Evolutionary conservation across 2,797 vertebrate species (phyloP).

Genomic region (Mergus octosetaceus): DNA sequence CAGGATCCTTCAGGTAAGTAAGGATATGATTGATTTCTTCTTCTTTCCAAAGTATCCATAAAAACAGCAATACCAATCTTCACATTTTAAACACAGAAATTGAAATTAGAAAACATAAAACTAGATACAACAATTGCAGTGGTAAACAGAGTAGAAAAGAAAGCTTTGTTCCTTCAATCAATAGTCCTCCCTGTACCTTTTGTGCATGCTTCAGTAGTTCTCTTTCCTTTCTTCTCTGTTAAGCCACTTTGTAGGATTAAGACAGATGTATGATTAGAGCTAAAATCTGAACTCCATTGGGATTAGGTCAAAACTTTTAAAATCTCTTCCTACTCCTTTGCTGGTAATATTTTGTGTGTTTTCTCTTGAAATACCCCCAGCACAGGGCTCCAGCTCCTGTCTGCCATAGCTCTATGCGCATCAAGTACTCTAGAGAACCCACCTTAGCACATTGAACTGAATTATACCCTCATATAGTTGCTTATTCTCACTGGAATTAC

Average conservation of each 20-base stretch:
- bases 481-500: constrained; percentile 34
- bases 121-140: background rate
- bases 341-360: background rate
- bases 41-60: background rate
- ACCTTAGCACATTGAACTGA: background rate
- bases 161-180: constrained; percentile 58
- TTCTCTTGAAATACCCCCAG: background rate
- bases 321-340: background rate
- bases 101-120: constrained; percentile 37
- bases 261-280: constrained; percentile 66
- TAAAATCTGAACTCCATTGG: constrained; percentile 42
- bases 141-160: constrained; percentile 56
- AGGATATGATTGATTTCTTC: background rate
- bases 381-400: background rate
- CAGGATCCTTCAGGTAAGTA: background rate
- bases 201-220: constrained; percentile 58
- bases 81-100: constrained; percentile 3
- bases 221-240: constrained; percentile 53
- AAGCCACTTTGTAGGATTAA: constrained; percentile 61
- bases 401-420: background rate
- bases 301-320: constrained; percentile 45
- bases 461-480: background rate
- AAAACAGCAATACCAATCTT: background rate
- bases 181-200: constrained; percentile 64
- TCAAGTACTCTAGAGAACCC: background rate